phyloP scores from a whole-genome alignment of 2,888 invertebrate species.

The Osedax fenrisi region DNA sequence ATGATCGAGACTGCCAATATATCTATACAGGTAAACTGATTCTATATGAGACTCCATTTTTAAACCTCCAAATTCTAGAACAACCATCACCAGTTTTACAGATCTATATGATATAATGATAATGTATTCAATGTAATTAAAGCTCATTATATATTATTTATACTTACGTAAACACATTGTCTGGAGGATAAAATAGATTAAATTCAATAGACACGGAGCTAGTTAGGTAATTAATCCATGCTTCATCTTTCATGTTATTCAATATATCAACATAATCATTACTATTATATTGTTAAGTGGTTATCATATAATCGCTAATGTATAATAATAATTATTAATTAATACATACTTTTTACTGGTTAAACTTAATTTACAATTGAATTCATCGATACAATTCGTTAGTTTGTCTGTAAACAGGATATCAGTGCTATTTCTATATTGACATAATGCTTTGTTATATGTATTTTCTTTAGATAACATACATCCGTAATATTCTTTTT shows the following conservation, averaged over 20 bases:
- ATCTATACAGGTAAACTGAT: conserved; percentile 44
- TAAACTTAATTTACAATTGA: too few species aligned
- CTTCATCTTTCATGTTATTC: conserved; percentile 33
- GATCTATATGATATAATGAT: conserved; percentile 34
- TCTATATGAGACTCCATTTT: conserved; percentile 38
- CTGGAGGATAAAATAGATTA: conserved; percentile 44
- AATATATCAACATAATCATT: conserved; percentile 36
- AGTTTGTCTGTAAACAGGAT: too few species aligned
- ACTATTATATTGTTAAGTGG: too few species aligned
- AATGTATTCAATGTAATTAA: not conserved
- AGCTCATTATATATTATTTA: conserved; percentile 4
- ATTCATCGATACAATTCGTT: too few species aligned
- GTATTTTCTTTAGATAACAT: too few species aligned
- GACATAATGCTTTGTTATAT: too few species aligned
- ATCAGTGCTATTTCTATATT: too few species aligned
- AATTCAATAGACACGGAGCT: conserved; percentile 44
- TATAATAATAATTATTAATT: too few species aligned
- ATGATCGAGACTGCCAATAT: conserved; percentile 42
- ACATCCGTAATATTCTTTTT: too few species aligned
- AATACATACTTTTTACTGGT: too few species aligned
- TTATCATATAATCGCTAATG: too few species aligned
- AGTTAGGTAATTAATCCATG: conserved; percentile 43
- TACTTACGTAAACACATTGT: conserved; percentile 42
- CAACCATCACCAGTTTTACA: conserved; percentile 41
- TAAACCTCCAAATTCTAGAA: conserved; percentile 41